Base-by-base conservation (phyloP, 2,113 vertebrate genomes). In the Cinclus cinclus region DNA sequence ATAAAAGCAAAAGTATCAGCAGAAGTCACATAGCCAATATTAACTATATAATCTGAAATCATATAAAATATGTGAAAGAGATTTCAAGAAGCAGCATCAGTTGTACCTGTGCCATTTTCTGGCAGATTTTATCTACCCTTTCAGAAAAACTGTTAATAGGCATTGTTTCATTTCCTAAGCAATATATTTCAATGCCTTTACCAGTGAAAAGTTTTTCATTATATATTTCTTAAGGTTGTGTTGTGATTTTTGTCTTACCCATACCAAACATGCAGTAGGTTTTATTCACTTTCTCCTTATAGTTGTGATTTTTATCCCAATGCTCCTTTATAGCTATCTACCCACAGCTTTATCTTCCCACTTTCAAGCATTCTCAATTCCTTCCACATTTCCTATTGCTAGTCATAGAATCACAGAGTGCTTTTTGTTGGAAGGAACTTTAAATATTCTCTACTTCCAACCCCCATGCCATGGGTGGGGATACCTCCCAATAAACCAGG, bases 381-480 rank as follows among this genome's bases (percentile, higher is more conserved):
- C 27, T 76, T 77, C 30, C 58, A 18, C 7, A 4, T 67, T 58
- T 87, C 35, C 11, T 68, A 55, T 18, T 41, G 6, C 15, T 64
- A 81, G 6, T 21, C 25, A 47, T 9, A 24, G 23, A 87, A 46
- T 20, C 27, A 37, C 13, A 13, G 15, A 47, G 17, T 7, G 6
- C 15, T 47, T 55, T 62, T 19, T 41, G 23, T 55, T 39, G 23
- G 15, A 53, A 55, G 30, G 49, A 46, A n/a, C 33, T n/a, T 20
- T 41, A 53, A 69, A 60, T 18, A 46, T n/a, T 12, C 13, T n/a
- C n/a, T 46, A 39, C 8, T 39, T 62, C 18, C 28, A 55, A 23
- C 0, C 1, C 2, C 7, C 9, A 9, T 15, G 14, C 33, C 33
- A 33, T 39, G 55, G 15, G 2, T 2, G 3, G 15, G 5, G 27